Evolutionary conservation across 2,888 invertebrate genomes (phyloP).

Genomic region (Melitaea athalia): DNA sequence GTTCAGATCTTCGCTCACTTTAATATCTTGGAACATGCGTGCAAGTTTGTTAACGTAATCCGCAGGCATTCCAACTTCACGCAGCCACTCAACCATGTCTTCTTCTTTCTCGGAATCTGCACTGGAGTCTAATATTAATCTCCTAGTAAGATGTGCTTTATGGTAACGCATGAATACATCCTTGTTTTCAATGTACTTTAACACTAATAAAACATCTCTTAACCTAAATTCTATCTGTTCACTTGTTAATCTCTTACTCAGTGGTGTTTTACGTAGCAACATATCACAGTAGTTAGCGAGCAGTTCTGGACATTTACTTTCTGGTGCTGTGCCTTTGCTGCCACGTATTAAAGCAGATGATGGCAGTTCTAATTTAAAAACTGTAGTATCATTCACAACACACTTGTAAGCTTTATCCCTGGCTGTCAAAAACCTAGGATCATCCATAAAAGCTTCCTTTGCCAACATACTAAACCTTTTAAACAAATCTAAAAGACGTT

Average conservation of each 20-base stretch:
- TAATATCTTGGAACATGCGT: conserved; percentile 99
- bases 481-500: conserved; percentile 95
- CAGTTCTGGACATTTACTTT: conserved; percentile 99
- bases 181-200: conserved; percentile 99
- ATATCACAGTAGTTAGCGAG: conserved; percentile 99
- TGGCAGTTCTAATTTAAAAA: conserved; percentile 88
- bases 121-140: conserved; percentile 97
- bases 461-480: conserved; percentile 95
- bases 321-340: conserved; percentile 89
- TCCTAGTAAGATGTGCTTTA: conserved; percentile 97
- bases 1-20: conserved; percentile 98
- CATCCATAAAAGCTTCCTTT: conserved; percentile 97
- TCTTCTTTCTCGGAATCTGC: conserved; percentile 99
- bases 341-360: conserved; percentile 84
- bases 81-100: conserved; percentile 98
- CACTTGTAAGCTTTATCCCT: conserved; percentile 98
- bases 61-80: conserved; percentile 99
- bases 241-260: conserved; percentile 97
- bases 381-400: conserved; percentile 98
- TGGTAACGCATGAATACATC: conserved; percentile 99
- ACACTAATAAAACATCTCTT: conserved; percentile 95
- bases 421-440: conserved; percentile 98
- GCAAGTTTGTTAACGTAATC: conserved; percentile 99
- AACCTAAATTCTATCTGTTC: conserved; percentile 98
- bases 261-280: conserved; percentile 96